Evolutionary conservation across 1,140 invertebrate genomes (phyloP), one percentile per base, ranked within the genome.

Genomic region (Bombus difficillimus): DNA sequence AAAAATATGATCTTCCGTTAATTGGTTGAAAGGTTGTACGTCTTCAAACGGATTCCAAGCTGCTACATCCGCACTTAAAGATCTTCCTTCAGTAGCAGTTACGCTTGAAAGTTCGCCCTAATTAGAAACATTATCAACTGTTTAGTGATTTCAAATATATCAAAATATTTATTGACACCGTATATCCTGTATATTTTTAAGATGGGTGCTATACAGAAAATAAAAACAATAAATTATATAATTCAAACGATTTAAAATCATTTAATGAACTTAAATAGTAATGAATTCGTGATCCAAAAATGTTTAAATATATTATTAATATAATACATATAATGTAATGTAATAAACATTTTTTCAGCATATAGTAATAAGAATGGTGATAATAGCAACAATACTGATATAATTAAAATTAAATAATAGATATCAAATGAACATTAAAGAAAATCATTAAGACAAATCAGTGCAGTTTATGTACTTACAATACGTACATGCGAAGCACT

Each of bases 11-110:
- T 98, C 98, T 91, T 98, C 98, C 3, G 97, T 97, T 93, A 98
- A 96, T 91, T 97, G 96, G 93, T 96, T 96, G 92, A 98, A 98
- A n/a, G 96, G 96, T 53, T 96, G 95, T 74, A 96, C 95, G 92
- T 97, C 97, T 91, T 97, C 97, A 92, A 98, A 98, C 37, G 98
- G 98, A 96, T 98, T 98, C 97, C 97, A 98, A 87, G 97, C 96
- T 5, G 96, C 96, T 39, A 97, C 95, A 89, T 97, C 96, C 41
- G 95, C 96, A 77, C 96, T 97, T 43, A 97, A 92, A 62, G 96
- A 96, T 91, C 96, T 95, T 87, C 93, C 95, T 91, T 96, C 95
- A 25, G 92, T 89, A 77, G 95, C 95, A 28, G 94, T 91, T 74
- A 93, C 84, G 86, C 92, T 95, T 57, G 95, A 94, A 92, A 95